Evolutionary conservation across 2,113 vertebrate species (phyloP).

Genomic region (Aegotheles bennettii): DNA sequence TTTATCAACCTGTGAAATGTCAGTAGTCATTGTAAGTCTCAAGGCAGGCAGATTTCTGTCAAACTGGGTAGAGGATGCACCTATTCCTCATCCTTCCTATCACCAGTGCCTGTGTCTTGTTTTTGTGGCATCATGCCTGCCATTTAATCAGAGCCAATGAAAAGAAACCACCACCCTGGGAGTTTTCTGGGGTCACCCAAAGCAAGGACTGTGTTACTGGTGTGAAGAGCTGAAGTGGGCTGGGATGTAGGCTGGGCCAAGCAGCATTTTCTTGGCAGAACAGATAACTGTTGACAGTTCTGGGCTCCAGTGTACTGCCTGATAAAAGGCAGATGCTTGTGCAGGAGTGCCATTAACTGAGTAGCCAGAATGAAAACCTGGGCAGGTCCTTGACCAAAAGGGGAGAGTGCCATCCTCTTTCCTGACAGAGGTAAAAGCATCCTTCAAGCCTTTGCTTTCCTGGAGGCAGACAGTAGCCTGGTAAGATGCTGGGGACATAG

Average conservation of each 20-base stretch:
- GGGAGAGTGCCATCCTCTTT: neutral
- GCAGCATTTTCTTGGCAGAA: neutral
- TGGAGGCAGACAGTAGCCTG: neutral
- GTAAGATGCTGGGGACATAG: neutral
- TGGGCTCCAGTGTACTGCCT: rapidly evolving
- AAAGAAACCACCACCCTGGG: neutral
- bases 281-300: neutral
- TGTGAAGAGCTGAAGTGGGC: neutral
- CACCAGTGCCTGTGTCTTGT: neutral
- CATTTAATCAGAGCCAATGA: neutral
- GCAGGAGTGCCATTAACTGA: neutral
- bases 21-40: neutral
- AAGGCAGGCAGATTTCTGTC: neutral
- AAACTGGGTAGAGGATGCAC: neutral
- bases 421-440: neutral
- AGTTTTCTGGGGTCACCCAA: neutral
- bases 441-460: neutral
- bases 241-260: neutral
- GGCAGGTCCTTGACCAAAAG: neutral
- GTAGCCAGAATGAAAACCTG: neutral
- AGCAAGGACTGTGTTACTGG: neutral
- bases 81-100: neutral
- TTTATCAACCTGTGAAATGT: neutral
- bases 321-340: neutral
- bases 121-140: neutral